Conservation (phyloP, 2,113 vertebrate genomes). For the Campylomormyrus tamandua region DNA sequence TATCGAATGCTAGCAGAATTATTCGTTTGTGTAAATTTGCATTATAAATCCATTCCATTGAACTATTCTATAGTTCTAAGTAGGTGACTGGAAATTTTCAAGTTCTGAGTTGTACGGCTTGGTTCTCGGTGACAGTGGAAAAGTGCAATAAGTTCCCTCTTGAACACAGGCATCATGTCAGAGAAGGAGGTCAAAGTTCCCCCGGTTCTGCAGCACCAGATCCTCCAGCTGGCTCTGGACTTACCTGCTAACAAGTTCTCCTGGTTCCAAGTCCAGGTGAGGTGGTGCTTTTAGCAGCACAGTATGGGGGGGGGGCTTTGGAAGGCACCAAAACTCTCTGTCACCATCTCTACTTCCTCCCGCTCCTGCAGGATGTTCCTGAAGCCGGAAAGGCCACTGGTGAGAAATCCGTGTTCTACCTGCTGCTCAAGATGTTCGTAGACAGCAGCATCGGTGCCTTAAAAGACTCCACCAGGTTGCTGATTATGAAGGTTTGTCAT, state of each 20-base stretch:
- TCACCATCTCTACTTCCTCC: background rate
- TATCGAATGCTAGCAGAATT: background rate
- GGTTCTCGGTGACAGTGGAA: background rate
- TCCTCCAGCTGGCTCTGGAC: conserved; percentile 82
- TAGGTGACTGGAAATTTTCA: background rate
- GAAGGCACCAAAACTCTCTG: background rate
- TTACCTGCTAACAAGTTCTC: conserved; percentile 87
- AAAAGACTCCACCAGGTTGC: conserved; percentile 68
- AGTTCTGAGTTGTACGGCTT: background rate
- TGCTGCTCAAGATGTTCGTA: conserved; percentile 90
- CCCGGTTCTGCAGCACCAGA: conserved; percentile 77
- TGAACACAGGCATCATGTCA: conserved; percentile 69
- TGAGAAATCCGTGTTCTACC: conserved; percentile 81
- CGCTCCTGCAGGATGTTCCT: conserved; percentile 57
- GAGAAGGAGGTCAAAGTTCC: conserved; percentile 72
- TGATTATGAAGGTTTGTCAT: conserved; percentile 78
- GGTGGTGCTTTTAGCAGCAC: conserved; percentile 6
- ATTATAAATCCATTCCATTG: background rate
- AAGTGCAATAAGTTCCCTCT: background rate
- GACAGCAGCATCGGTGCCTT: conserved; percentile 66
- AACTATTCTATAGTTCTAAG: background rate
- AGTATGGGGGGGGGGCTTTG: background rate
- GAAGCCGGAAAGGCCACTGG: conserved; percentile 54
- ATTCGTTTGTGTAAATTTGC: background rate
- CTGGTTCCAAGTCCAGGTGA: conserved; percentile 86